phyloP scores from a whole-genome alignment of 2,797 vertebrate species.

The Falco berigora region DNA sequence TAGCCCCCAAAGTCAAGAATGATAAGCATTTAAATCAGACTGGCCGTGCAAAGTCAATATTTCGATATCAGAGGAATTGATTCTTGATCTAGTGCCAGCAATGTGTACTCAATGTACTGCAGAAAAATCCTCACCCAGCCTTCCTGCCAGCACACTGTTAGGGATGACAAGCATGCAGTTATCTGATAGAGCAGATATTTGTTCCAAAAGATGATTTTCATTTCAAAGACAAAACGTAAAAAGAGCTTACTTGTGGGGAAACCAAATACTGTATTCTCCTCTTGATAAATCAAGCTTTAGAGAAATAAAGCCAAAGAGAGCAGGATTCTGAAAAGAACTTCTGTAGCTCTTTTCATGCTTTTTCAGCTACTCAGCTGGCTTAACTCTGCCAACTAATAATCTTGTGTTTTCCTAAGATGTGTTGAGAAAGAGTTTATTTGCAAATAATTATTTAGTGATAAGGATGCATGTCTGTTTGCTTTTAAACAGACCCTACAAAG shows the following conservation, averaged over 20 bases:
- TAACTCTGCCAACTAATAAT: conserved; percentile 35
- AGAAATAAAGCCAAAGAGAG: conserved; percentile 57
- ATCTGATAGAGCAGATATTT: conserved; percentile 61
- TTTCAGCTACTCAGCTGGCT: conserved; percentile 38
- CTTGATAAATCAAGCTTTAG: conserved; percentile 59
- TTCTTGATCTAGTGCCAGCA: conserved; percentile 62
- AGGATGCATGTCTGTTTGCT: conserved; percentile 7
- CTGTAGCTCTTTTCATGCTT: conserved; percentile 52
- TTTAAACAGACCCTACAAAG: conserved; percentile 29
- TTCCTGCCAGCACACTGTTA: conserved; percentile 56
- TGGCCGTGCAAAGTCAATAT: conserved; percentile 60
- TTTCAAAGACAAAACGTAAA: conserved; percentile 72
- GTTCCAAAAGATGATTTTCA: conserved; percentile 68
- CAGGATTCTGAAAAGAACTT: conserved; percentile 53
- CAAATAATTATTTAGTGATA: conserved; percentile 42
- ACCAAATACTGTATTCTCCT: conserved; percentile 63
- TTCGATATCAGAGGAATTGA: conserved; percentile 67
- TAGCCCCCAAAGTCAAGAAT: conserved; percentile 58
- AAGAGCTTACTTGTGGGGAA: conserved; percentile 62
- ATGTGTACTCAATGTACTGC: conserved; percentile 57
- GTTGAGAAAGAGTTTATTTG: conserved; percentile 38
- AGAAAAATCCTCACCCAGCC: conserved; percentile 50
- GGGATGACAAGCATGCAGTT: conserved; percentile 58
- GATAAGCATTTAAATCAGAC: conserved; percentile 66
- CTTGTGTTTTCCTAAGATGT: conserved; percentile 35